Evolutionary conservation across 2,113 vertebrate genomes (phyloP).

Genomic region (Nothocercus julius): DNA sequence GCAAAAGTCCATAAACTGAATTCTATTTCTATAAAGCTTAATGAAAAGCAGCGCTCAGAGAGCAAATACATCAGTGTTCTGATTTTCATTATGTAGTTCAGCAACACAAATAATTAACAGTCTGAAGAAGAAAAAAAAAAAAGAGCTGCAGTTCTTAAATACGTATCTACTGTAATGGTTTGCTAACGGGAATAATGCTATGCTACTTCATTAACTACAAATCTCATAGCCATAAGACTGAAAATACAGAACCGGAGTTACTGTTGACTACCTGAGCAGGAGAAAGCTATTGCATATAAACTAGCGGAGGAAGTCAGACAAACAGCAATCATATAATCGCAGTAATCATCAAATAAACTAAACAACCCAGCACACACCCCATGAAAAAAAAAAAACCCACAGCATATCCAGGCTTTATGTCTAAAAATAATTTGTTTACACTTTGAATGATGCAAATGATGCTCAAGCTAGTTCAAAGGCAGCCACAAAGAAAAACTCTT

Average conservation of each 20-base stretch:
- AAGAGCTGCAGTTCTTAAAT: neutral
- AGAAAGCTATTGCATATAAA: neutral
- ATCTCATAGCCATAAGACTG: neutral
- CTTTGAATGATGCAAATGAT: neutral
- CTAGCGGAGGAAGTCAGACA: neutral
- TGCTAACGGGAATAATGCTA: neutral
- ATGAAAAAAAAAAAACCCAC: too few species aligned
- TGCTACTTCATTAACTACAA: neutral
- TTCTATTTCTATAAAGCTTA: conserved; percentile 9
- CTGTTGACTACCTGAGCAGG: neutral
- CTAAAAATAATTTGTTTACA: neutral
- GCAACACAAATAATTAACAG: conserved; percentile 28
- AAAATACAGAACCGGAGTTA: neutral
- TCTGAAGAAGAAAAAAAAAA: neutral
- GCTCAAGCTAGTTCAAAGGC: neutral
- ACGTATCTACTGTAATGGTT: neutral
- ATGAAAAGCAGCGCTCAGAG: conserved; percentile 1
- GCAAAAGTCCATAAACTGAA: neutral
- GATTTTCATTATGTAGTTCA: conserved; percentile 32
- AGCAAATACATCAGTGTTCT: neutral
- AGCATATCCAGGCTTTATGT: neutral
- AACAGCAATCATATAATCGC: neutral
- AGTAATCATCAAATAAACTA: neutral
- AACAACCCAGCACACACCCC: too few species aligned
- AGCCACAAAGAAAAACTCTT: neutral